A percentile compares a stretch with the other conserved stretches of the same genome.
Evolutionary conservation across 1,140 invertebrate genomes (phyloP).

Genomic region (Atta cephalotes): DNA sequence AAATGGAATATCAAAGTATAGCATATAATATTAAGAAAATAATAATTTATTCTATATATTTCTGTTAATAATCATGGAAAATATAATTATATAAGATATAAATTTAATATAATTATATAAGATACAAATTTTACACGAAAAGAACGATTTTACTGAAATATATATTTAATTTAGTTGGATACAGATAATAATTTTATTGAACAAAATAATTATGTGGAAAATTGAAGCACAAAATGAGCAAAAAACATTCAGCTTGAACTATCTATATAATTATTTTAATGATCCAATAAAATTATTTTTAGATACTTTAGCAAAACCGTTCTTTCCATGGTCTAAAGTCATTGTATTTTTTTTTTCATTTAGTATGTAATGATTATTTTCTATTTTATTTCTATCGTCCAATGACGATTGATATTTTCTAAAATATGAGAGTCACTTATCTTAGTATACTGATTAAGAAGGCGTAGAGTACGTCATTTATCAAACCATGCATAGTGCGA

Average conservation of each 20-base stretch:
- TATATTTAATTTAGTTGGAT: too few relatives aligned
- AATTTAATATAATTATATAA: too few relatives aligned
- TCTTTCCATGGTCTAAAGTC: background rate
- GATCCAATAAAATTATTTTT: too few relatives aligned
- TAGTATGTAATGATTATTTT: background rate
- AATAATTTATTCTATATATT: constrained; percentile 5
- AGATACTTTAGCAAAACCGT: too few relatives aligned
- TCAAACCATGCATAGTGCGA: constrained; percentile 41
- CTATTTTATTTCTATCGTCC: background rate
- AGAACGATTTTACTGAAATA: too few relatives aligned
- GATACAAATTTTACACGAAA: too few relatives aligned
- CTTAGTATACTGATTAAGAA: constrained; percentile 43
- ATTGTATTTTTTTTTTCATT: constrained; percentile 1
- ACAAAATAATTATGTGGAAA: too few relatives aligned
- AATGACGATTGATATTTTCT: background rate
- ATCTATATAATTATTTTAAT: too few relatives aligned
- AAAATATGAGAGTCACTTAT: background rate
- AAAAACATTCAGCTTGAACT: too few relatives aligned
- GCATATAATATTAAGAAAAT: background rate
- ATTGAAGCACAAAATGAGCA: too few relatives aligned
- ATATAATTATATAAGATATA: background rate
- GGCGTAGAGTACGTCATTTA: constrained; percentile 34
- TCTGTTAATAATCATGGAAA: background rate
- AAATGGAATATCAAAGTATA: background rate
- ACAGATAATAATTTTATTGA: too few relatives aligned